Conservation (phyloP, 2,888 invertebrate genomes). For the Nudaria mundana region DNA sequence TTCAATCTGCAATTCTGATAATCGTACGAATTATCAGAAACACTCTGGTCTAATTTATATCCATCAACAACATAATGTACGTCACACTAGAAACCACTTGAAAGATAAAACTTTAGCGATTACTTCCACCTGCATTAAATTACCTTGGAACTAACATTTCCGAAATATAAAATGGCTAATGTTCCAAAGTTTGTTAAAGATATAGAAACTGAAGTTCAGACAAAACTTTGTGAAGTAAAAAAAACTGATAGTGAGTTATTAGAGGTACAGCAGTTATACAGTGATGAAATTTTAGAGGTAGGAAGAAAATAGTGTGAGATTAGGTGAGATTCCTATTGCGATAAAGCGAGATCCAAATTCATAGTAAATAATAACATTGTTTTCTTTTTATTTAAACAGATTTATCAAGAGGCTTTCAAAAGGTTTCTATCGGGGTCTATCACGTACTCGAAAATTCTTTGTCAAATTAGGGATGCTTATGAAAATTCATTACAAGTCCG, state of each 20-base stretch:
- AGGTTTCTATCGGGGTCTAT: constrained; percentile 51
- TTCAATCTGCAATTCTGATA: too few species aligned
- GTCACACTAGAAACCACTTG: constrained; percentile 48
- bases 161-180: constrained; percentile 14
- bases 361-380: neutral
- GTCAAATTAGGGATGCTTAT: constrained; percentile 62
- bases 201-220: constrained; percentile 44
- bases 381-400: constrained; percentile 39
- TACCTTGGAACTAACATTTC: neutral
- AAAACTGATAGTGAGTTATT: constrained; percentile 47
- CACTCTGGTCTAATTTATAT: too few species aligned
- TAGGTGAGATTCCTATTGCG: too few species aligned
- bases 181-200: constrained; percentile 58
- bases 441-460: constrained; percentile 58
- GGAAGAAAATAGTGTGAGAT: neutral
- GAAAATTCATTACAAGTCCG: constrained; percentile 59
- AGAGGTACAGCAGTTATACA: constrained; percentile 52
- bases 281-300: constrained; percentile 59
- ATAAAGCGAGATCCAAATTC: too few species aligned
- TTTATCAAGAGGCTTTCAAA: constrained; percentile 61
- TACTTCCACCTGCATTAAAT: neutral
- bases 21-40: too few species aligned
- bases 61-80: too few species aligned
- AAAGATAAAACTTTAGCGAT: constrained; percentile 14
- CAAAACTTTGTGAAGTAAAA: constrained; percentile 48